A percentile compares a stretch with the other conserved stretches of the same genome.
Conservation (phyloP, 2,888 invertebrate species). For the Heliothis peltigera region DNA sequence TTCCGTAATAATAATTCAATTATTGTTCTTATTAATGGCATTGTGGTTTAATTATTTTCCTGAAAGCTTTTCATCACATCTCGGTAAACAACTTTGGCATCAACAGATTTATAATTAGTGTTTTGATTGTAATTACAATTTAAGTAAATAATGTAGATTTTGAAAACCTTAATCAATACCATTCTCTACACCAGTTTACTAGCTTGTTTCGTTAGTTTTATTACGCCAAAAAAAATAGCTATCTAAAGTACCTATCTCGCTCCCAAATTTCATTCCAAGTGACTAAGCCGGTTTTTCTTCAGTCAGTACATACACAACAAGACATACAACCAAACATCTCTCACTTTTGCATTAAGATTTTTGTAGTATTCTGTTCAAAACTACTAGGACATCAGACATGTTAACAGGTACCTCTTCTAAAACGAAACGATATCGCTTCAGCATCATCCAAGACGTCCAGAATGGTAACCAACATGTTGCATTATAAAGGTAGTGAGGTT, state of each 20-base stretch:
- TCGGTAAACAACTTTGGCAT: conserved; percentile 30
- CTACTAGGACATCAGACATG: not conserved
- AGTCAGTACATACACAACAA: too few relatives aligned
- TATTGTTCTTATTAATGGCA: conserved; percentile 29
- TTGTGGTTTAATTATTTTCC: conserved; percentile 37
- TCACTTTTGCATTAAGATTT: too few relatives aligned
- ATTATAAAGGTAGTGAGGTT: conserved; percentile 65
- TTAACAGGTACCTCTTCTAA: not conserved
- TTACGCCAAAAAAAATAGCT: too few relatives aligned
- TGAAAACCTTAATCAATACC: too few relatives aligned
- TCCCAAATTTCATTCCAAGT: too few relatives aligned
- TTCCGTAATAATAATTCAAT: conserved; percentile 13
- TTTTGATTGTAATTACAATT: conserved; percentile 12
- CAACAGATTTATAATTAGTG: conserved; percentile 15
- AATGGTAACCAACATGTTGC: conserved; percentile 49
- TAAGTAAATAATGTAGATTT: not conserved
- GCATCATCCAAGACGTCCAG: conserved; percentile 28
- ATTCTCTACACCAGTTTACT: too few relatives aligned
- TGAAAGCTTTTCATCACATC: conserved; percentile 14
- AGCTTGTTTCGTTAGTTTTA: too few relatives aligned
- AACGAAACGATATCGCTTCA: conserved; percentile 18
- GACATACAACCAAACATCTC: too few relatives aligned
- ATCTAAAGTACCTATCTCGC: too few relatives aligned
- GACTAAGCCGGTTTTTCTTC: too few relatives aligned
- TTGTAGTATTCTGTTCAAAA: too few relatives aligned